These are phyloP conservation scores for Tricholaema leucomelas DNA, from an alignment of 2,113 vertebrate genomes.

Conservation along the genomic window DNA sequence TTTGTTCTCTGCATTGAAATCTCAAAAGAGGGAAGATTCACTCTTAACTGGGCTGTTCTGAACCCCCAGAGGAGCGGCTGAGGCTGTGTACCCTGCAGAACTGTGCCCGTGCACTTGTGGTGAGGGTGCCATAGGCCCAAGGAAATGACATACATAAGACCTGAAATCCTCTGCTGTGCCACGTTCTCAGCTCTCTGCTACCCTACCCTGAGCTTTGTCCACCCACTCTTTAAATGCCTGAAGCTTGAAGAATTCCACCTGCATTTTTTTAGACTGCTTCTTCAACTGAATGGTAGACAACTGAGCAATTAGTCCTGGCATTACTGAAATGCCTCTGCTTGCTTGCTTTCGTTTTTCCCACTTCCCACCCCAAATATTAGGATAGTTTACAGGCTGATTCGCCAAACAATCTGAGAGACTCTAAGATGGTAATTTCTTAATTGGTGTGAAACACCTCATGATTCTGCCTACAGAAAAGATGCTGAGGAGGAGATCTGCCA, in stretches of 20 bases:
- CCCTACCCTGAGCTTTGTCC: neutral
- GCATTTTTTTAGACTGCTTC: neutral
- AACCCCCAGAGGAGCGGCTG: neutral
- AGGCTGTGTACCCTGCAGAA: neutral
- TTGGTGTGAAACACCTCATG: conserved; percentile 2
- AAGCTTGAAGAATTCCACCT: neutral
- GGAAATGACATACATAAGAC: neutral
- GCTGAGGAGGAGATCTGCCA: neutral
- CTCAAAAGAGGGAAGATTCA: neutral
- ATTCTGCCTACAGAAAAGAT: neutral
- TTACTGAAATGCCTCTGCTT: conserved; percentile 7
- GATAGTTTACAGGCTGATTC: conserved; percentile 40
- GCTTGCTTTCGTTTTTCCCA: conserved; percentile 9
- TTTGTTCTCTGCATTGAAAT: neutral
- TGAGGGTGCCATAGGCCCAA: neutral
- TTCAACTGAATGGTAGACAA: neutral
- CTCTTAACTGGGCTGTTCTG: neutral
- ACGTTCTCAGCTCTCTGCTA: neutral
- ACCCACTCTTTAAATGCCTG: neutral
- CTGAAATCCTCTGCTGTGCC: neutral
- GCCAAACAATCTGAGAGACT: conserved; percentile 6
- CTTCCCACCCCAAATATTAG: conserved; percentile 49
- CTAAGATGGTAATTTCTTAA: conserved; percentile 15
- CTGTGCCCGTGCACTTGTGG: neutral
- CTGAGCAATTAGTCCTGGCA: conserved; percentile 11